Base-by-base conservation (phyloP, 2,888 invertebrate species). In the Timema podura region DNA sequence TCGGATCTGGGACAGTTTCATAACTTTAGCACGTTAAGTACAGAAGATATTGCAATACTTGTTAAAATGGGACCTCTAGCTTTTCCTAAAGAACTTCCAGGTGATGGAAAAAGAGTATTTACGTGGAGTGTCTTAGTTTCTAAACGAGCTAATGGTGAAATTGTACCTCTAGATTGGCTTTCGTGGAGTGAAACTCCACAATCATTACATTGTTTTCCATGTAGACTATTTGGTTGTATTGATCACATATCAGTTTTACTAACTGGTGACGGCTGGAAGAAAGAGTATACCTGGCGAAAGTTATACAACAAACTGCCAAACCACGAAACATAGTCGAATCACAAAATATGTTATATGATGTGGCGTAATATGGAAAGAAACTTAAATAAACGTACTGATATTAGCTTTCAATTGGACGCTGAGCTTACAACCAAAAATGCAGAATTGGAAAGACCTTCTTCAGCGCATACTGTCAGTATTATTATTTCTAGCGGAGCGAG, bases 171-270 rank as follows among this genome's bases (percentile, higher is more conserved):
- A 54, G 54, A 54, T 16, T 54, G 54, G 54, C 54, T 54, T 1
- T 54, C 54, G 6, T 54, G 54, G 54, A 54, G 54, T 54, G 54
- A 54, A n/a, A 54, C 54, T 10, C 3, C 5, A 11, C 54, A 54
- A 54, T 54, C 5, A 11, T 54, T 6, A 2, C 54, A 54, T 54
- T 54, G 54, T 54, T 54, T 54, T 54, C 54, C 54, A 11, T 54
- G 54, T 54, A 54, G 54, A 54, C 54, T 54, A 54, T 54, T 54
- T 54, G 54, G 8, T n/a, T 49, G 51, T 49, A 13, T n/a, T 49
- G 51, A 49, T 13, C 51, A 49, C 51, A 49, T 2, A 49, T 49
- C 51, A 1, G 51, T 49, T 49, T 49, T 49, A n/a, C 51, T 30
- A 30, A 30, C 30, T 30, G 30, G 30, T 3, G 30, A 30, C 30